These are phyloP conservation scores for Eudyptes chrysolophus DNA, from an alignment of 2,113 vertebrate species.

Conservation along the genomic window DNA sequence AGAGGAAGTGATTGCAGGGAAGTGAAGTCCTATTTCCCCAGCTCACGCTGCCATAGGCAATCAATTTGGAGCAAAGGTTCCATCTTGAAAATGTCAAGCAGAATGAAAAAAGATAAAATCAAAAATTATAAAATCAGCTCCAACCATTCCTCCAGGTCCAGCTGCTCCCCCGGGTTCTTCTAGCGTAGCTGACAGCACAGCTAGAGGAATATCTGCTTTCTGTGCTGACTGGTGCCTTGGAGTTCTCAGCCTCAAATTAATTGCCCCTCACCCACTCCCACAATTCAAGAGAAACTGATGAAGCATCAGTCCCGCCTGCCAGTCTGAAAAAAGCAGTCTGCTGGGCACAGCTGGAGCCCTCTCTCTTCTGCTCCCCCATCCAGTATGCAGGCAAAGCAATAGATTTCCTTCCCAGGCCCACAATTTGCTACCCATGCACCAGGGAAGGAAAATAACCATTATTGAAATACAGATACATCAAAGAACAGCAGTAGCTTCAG, in stretches of 20 bases:
- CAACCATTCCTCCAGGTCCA: background rate
- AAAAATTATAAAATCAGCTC: background rate
- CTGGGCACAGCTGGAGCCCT: background rate
- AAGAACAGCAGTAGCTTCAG: background rate
- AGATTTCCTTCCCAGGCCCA: background rate
- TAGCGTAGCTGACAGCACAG: background rate
- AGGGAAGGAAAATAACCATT: background rate
- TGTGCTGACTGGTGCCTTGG: background rate
- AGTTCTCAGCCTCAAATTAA: background rate
- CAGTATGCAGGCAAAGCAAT: background rate
- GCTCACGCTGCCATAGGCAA: constrained; percentile 3
- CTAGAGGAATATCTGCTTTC: background rate
- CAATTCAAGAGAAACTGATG: background rate
- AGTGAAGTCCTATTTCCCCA: background rate
- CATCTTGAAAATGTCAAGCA: constrained; percentile 33
- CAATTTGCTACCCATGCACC: background rate
- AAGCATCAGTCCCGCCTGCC: background rate
- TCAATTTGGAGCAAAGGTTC: constrained; percentile 18
- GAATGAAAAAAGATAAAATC: background rate
- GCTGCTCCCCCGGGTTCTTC: background rate
- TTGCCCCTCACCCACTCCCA: background rate
- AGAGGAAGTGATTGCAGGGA: constrained; percentile 13
- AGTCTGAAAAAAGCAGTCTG: background rate
- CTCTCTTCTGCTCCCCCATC: background rate
- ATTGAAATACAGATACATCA: background rate